phyloP scores from a whole-genome alignment of 2,797 vertebrate species.

The Coracias cyanogaster region DNA sequence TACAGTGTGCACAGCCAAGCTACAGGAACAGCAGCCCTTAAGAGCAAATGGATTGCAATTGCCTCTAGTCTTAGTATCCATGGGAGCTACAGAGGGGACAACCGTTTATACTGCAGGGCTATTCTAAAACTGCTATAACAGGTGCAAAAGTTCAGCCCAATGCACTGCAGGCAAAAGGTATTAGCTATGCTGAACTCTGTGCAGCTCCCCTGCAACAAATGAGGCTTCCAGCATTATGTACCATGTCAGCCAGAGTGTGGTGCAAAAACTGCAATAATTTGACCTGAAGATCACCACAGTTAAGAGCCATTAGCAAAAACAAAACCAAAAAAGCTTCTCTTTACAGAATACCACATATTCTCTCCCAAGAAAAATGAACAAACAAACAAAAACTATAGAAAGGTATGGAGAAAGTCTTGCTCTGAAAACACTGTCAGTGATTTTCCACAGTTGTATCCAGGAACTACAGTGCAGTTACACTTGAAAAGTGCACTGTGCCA shows the following conservation, averaged over 20 bases:
- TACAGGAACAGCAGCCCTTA: background rate
- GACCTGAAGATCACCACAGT: background rate
- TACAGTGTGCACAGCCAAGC: background rate
- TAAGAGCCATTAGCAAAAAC: background rate
- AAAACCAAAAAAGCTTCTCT: background rate
- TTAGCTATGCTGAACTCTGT: background rate
- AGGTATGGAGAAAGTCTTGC: background rate
- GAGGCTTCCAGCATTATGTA: accelerated
- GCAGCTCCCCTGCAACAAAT: background rate
- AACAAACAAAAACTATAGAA: background rate
- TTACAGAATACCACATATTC: background rate
- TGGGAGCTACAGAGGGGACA: background rate
- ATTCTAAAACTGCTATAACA: background rate
- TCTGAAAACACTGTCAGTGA: accelerated
- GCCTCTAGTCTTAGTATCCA: background rate
- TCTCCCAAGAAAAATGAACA: background rate
- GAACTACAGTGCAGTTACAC: background rate
- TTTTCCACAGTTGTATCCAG: background rate
- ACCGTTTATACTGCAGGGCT: background rate
- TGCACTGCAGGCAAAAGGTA: accelerated
- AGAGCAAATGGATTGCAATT: too few relatives aligned
- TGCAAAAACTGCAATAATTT: background rate
- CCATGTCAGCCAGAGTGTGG: accelerated
- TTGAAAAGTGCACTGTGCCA: background rate
- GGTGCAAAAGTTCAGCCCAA: background rate